Percentiles rank a stretch among this genome's conserved stretches.
Evolutionary conservation across 2,888 invertebrate genomes (phyloP).

Genomic region (Tipula unca): DNA sequence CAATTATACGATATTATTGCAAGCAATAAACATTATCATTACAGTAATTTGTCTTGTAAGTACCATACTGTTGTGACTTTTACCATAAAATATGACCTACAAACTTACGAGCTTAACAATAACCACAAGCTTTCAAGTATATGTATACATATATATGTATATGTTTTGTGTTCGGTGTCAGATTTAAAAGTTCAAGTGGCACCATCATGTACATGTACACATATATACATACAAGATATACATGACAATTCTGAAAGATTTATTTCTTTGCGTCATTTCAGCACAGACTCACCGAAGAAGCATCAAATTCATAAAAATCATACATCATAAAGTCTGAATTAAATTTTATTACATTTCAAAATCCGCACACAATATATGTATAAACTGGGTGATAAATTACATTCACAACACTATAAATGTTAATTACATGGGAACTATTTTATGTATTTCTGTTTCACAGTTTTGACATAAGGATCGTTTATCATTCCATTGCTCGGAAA

Average conservation of each 20-base stretch:
- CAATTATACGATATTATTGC: neutral
- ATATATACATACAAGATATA: neutral
- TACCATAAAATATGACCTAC: neutral
- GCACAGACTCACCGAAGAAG: neutral
- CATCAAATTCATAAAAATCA: neutral
- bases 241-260: neutral
- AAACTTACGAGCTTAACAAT: neutral
- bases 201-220: neutral
- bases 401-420: neutral
- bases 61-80: neutral
- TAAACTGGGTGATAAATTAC: neutral
- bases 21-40: neutral
- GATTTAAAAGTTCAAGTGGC: neutral
- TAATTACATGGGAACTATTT: slow-evolving; percentile 8
- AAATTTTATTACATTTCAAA: slow-evolving; percentile 14
- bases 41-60: neutral
- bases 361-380: slow-evolving; percentile 14
- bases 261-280: neutral
- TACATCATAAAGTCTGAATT: neutral
- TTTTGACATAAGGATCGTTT: neutral
- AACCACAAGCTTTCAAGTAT: neutral
- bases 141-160: too few relatives aligned
- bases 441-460: neutral
- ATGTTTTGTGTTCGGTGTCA: neutral
- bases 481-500: neutral